phyloP scores from a whole-genome alignment of 2,888 invertebrate species.

The Rhagonycha fulva region DNA sequence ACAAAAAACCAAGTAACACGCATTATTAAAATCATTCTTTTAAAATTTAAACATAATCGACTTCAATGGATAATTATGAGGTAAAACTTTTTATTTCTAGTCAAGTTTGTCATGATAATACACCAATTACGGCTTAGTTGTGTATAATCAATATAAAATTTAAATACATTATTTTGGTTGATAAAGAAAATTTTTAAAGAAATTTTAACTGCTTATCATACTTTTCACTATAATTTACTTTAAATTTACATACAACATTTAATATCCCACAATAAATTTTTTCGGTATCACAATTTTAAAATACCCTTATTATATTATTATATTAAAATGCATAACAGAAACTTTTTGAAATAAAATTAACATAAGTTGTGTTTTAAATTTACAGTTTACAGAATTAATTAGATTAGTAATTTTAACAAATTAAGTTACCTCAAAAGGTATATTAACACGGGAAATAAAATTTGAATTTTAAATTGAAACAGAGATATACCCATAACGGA shows the following conservation, averaged over 20 bases:
- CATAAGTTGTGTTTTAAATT: not conserved
- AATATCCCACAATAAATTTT: not conserved
- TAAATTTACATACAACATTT: not conserved
- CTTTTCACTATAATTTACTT: not conserved
- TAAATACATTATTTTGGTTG: not conserved
- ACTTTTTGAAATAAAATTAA: not conserved
- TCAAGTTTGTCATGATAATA: constrained; percentile 1
- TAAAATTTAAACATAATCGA: constrained; percentile 1
- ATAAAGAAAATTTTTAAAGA: constrained; percentile 1
- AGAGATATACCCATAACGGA: not conserved
- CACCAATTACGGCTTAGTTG: not conserved
- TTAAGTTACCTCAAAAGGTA: not conserved
- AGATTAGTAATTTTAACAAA: not conserved
- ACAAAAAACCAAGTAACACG: not conserved
- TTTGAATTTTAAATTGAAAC: not conserved
- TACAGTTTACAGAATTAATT: not conserved
- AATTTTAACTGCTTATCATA: not conserved
- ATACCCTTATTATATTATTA: not conserved
- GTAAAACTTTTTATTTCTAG: constrained; percentile 4
- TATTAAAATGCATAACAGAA: not conserved
- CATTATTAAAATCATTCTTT: constrained; percentile 1
- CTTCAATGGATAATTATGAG: not conserved
- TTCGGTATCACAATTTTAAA: not conserved
- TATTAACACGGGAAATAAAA: not conserved
- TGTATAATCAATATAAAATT: constrained; percentile 3